Percentiles rank a stretch among this genome's conserved stretches.
These are phyloP conservation scores for Acrocyrtus sp. DNA, from an alignment of 2,888 invertebrate genomes.

Conservation along the genomic window DNA sequence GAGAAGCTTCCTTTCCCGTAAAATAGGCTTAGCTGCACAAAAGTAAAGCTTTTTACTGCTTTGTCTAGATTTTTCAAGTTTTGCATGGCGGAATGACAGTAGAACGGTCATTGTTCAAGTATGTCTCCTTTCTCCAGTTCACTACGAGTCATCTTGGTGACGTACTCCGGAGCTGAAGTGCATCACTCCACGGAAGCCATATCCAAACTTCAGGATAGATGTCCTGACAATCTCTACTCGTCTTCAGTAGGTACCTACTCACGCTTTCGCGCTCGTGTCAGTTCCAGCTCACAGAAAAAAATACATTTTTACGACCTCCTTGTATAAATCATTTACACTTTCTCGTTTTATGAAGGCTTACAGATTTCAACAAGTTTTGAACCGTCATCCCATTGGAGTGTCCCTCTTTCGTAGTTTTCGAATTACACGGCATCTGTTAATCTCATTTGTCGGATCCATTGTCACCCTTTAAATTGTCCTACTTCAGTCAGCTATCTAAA, in stretches of 20 bases:
- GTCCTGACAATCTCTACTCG: not conserved
- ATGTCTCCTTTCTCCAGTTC: not conserved
- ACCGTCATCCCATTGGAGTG: not conserved
- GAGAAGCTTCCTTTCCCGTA: no score
- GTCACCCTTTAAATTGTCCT: slow-evolving; percentile 14
- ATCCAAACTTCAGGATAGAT: not conserved
- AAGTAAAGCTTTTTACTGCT: no score
- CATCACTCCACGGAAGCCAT: not conserved
- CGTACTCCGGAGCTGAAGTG: not conserved
- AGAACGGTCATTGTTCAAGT: not conserved
- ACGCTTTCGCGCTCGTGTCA: no score
- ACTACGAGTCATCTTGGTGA: not conserved
- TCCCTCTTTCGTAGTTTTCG: not conserved
- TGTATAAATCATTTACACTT: not conserved
- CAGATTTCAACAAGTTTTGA: not conserved
- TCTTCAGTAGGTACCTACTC: not conserved
- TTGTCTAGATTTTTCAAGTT: not conserved
- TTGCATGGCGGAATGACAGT: not conserved
- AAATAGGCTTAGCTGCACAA: no score
- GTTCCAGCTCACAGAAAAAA: no score
- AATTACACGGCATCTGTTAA: slow-evolving; percentile 4
- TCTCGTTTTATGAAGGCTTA: not conserved
- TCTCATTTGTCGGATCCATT: slow-evolving; percentile 8
- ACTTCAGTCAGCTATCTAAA: not conserved
- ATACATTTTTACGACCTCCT: no score